phyloP scores from a whole-genome alignment of 2,113 vertebrate species.

The Paramisgurnus dabryanus region DNA sequence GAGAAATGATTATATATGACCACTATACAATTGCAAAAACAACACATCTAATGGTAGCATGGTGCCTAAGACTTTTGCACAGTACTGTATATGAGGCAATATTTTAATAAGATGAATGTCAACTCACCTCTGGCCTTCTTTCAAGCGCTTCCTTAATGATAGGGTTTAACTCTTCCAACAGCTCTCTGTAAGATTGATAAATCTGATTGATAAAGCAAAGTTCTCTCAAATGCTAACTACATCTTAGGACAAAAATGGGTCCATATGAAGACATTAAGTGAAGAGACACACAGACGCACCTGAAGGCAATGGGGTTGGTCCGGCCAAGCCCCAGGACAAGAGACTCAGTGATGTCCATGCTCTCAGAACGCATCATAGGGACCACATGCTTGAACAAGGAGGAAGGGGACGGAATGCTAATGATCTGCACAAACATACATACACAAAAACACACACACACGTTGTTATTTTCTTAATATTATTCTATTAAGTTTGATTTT shows the following conservation, averaged over 20 bases:
- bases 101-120: neutral
- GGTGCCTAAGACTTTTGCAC: no score
- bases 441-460: slow-evolving; percentile 27
- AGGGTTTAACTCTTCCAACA: slow-evolving; percentile 97
- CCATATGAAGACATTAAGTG: neutral
- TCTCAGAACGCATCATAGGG: slow-evolving; percentile 99
- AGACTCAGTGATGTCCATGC: slow-evolving; percentile 99
- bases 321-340: slow-evolving; percentile 98
- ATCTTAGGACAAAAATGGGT: neutral
- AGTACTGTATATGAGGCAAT: neutral
- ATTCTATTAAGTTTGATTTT: neutral
- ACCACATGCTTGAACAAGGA: slow-evolving; percentile 98
- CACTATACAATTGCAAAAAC: no score
- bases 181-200: slow-evolving; percentile 77
- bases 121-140: slow-evolving; percentile 96
- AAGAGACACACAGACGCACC: slow-evolving; percentile 67
- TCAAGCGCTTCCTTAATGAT: slow-evolving; percentile 99
- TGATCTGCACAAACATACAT: slow-evolving; percentile 76
- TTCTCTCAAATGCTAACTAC: neutral
- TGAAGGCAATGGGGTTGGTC: slow-evolving; percentile 97
- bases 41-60: no score
- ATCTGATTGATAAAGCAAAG: neutral
- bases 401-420: slow-evolving; percentile 94
- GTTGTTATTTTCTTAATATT: neutral
- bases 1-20: no score